Conservation (phyloP, 2,797 vertebrate species). For the Catamblyrhynchus diadema region DNA sequence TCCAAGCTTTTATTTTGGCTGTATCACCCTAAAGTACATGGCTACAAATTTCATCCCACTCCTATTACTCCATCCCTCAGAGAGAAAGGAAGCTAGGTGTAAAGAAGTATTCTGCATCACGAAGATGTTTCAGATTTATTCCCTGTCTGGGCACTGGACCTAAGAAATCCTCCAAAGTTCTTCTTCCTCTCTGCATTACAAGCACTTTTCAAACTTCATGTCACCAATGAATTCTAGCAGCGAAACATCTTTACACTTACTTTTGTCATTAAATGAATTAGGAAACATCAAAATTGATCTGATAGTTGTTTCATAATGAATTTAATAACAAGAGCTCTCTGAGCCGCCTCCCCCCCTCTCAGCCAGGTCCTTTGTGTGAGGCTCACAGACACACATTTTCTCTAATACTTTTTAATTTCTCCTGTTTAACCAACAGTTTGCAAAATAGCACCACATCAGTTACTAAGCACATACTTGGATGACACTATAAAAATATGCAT, state of each 20-base stretch:
- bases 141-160: neutral
- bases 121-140: neutral
- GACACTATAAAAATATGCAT: neutral
- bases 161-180: neutral
- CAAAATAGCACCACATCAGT: neutral
- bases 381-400: neutral
- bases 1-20: neutral
- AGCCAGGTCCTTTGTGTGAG: neutral
- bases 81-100: neutral
- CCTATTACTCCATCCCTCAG: neutral
- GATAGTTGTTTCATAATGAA: neutral
- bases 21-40: neutral
- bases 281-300: neutral
- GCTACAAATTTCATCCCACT: neutral
- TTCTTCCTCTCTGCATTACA: neutral
- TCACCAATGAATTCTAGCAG: neutral
- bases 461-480: neutral
- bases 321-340: neutral
- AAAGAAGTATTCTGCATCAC: neutral
- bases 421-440: neutral
- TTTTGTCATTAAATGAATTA: neutral
- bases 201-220: neutral
- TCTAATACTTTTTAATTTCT: neutral
- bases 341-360: neutral
- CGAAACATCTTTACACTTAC: neutral